Base-by-base conservation (phyloP, 2,113 vertebrate genomes). In the Oceanites oceanicus region DNA sequence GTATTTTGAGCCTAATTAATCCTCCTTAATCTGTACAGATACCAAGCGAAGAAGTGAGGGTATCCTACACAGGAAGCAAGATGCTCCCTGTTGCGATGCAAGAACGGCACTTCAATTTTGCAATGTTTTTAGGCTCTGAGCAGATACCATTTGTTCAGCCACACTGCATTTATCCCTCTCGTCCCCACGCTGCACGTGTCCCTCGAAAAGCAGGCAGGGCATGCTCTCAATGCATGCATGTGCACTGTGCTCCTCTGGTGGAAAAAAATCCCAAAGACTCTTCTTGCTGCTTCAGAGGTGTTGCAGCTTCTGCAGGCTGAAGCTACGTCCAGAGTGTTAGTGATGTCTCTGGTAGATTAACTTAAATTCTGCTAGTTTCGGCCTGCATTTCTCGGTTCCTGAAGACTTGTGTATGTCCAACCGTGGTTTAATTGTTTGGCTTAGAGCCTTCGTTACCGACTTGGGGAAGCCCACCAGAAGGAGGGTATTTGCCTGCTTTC, bases 1-100 rank as follows among this genome's bases (percentile, higher is more conserved):
- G 74, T 63, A 90, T 95, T 96, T 94, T 89, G 84, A 96, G 91
- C 40, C 52, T 91, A 97, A 95, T 95, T 96, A 95, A 92, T 90
- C 36, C 84, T 58, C 53, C 71, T 79, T 86, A 95, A 86, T 91
- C 76, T 94, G 65, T 79, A 61, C 5, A 84, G 94, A 86, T 67
- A 94, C n/a, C 65, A 77, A 85, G 65, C 3, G 40, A 16, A 79
- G 75, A 94, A 80, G 65, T 52, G 58, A 84, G 52, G 10, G 80
- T 75, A 87, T 52, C 72, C 94, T 63, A 32, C 34, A 23, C 13
- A 87, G 83, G 42, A 47, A 20, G 86, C 53, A 81, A 87, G 95
- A 78, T 0, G 1, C 36, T 75, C 36, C 81, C 73, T 75, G 23
- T 49, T 65, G 86, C 3, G 0, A 89, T 52, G 68, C 55, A 78